phyloP scores from a whole-genome alignment of 2,797 vertebrate species.

The Glyptemys insculpta region DNA sequence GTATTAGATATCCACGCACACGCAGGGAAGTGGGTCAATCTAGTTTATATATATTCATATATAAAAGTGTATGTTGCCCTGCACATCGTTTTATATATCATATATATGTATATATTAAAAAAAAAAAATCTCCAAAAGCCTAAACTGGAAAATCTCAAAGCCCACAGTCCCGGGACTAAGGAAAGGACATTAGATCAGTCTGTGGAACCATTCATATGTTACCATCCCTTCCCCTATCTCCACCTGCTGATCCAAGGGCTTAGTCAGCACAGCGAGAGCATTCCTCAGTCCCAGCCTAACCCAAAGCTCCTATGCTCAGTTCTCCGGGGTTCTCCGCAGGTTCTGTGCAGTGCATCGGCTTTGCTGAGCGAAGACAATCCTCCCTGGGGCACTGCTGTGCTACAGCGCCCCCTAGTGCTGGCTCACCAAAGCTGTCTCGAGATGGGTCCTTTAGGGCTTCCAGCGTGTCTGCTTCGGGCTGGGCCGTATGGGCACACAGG shows the following conservation, averaged over 20 bases:
- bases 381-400: slow-evolving; percentile 11
- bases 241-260: background rate
- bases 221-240: slow-evolving; percentile 47
- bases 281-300: slow-evolving; percentile 59
- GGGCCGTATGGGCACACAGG: slow-evolving; percentile 81
- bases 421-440: slow-evolving; percentile 46
- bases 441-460: slow-evolving; percentile 31
- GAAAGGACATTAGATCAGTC: slow-evolving; percentile 24
- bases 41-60: background rate
- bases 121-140: slow-evolving; percentile 66
- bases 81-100: slow-evolving; percentile 39
- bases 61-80: slow-evolving; percentile 57
- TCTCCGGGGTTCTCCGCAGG: slow-evolving; percentile 16
- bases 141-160: slow-evolving; percentile 60
- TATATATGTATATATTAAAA: slow-evolving; percentile 53
- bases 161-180: background rate
- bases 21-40: slow-evolving; percentile 43
- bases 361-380: slow-evolving; percentile 37
- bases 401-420: background rate
- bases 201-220: background rate
- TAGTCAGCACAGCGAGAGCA: slow-evolving; percentile 55
- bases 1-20: background rate
- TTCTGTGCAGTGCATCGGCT: background rate
- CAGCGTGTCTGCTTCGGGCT: background rate
- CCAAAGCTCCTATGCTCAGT: slow-evolving; percentile 53